Base-by-base conservation (phyloP, 2,888 invertebrate species). In the Sphaerophoria rueppellii region DNA sequence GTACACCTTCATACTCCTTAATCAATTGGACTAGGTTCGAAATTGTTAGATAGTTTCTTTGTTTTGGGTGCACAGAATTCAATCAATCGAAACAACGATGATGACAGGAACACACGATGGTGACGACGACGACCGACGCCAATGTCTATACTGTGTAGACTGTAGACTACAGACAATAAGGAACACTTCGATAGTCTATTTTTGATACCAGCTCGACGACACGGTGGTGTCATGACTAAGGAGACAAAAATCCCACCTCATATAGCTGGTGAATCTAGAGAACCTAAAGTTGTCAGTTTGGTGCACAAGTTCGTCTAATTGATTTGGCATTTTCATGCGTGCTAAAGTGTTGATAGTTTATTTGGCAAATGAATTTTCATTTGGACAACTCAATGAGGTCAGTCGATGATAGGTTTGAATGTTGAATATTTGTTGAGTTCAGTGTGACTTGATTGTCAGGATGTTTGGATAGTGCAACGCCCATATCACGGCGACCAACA, bases 291-390 rank as follows among this genome's bases (percentile, higher is more conserved):
- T n/a, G 14, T 52, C n/a, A n/a, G 37, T 12, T 43, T 50, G 67
- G 12, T 67, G 67, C 12, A 9, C 67, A 40, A 67, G 60, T 40
- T 58, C 83, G 65, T 67, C 72, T 73, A 69, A 77, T 77, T 79
- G 71, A 79, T 75, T 83, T 75, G 71, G 75, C 71, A 83, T 75
- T 83, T 76, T 79, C 71, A 79, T 75, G 74, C 60, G 74, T 83
- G 74, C 60, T 48, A 52, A 72, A 75, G 79, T 83, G 83, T 75
- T 75, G 79, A 75, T 71, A 67, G 83, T 75, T 74, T 70, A 61
- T 58, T 74, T 74, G 70, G 78, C 74, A 82, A 78, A 65, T 74
- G 70, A 74, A 24, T 24, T 24, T 71, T 60, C 75, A 65, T 54
- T 83, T 61, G 50, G 79, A 67, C 79, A 71, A 71, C 55, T 72